phyloP scores from a whole-genome alignment of 2,113 vertebrate genomes.

The Penelope pileata region DNA sequence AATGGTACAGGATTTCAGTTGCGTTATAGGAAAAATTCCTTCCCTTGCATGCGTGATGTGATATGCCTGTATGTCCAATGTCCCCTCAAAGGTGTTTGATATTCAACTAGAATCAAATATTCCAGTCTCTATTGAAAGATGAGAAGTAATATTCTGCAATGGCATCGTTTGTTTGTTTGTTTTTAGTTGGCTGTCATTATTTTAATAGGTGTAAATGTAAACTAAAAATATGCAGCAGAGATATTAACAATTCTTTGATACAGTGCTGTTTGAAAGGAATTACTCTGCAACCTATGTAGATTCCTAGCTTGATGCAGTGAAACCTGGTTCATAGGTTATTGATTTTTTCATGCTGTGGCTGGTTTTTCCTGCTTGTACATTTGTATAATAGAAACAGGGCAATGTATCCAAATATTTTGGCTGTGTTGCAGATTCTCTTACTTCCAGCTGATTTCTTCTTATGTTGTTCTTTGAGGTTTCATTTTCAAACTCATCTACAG shows the following conservation, averaged over 20 bases:
- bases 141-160: not conserved
- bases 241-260: not conserved
- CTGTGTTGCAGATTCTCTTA: not conserved
- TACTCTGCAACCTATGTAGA: not conserved
- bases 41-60: not conserved
- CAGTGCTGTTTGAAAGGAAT: not conserved
- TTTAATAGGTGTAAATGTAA: not conserved
- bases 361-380: not conserved
- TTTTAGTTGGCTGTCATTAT: not conserved
- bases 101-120: not conserved
- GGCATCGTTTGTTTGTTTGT: not conserved
- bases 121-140: not conserved
- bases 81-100: not conserved
- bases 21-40: not conserved
- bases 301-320: not conserved
- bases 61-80: rapidly evolving
- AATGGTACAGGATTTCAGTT: not conserved
- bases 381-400: not conserved
- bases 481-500: not conserved
- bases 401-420: not conserved
- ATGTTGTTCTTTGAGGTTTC: not conserved
- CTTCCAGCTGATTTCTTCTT: not conserved
- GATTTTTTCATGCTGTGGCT: not conserved
- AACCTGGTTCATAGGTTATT: not conserved
- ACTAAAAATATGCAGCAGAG: not conserved